Base-by-base conservation (phyloP, 2,113 vertebrate genomes). In the Glareola pratincola region DNA sequence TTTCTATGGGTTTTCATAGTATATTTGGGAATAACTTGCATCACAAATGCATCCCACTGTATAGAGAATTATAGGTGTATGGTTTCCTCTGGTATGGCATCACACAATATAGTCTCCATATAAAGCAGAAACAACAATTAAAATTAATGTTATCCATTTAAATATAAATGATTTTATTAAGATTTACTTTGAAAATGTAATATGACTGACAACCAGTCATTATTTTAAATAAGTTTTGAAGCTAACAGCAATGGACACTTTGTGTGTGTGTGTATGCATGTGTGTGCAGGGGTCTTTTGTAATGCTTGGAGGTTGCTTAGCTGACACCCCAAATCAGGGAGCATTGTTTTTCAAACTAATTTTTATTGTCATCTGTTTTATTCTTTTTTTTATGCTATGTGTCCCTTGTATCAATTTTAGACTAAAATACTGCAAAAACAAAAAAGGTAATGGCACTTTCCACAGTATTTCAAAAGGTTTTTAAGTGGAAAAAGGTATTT, bases 401-500 rank as follows among this genome's bases (percentile, higher is more conserved):
- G 97, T 97, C 96, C 94, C 85, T 96, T 86, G 88, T 98, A 98
- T 99, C 98, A 98, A 97, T 98, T 98, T 98, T 97, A 98, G 96
- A 97, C 95, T 97, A 98, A 98, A 98, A 98, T 97, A 97, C 91
- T 94, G 94, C 92, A 98, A 98, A 98, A 98, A 82, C 94, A 98
- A 98, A 95, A 98, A 98, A 98, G 98, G 98, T 98, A 98, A 98
- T 98, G 98, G 98, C 98, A 97, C 98, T 98, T 99, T 96, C 98
- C 97, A 96, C 97, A 93, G 97, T 97, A 97, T 98, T 99, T 98
- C 98, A 98, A 98, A 99, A 98, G 98, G 98, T 94, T 98, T 98
- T 98, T 98, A 98, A 98, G 98, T 98, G 98, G 98, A 98, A 98
- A 98, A 98, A 98, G 97, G 98, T 99, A 99, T 99, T 99, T 99